Percentiles rank a stretch among this genome's conserved stretches.
These are phyloP conservation scores for Puntigrus tetrazona DNA, from an alignment of 2,113 vertebrate species.

Conservation along the genomic window DNA sequence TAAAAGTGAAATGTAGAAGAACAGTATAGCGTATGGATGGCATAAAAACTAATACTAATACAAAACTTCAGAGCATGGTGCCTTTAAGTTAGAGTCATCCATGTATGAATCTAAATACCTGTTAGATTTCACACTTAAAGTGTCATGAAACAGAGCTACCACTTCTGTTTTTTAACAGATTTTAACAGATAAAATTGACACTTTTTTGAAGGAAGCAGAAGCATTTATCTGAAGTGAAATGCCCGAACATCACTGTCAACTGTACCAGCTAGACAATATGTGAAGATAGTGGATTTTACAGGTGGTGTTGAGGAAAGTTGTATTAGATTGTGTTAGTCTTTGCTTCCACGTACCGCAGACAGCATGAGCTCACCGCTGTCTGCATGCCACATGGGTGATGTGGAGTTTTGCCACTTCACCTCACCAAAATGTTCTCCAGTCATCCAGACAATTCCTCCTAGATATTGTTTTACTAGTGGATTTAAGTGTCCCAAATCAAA, in stretches of 20 bases:
- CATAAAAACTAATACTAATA: neutral
- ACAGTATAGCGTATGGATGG: neutral
- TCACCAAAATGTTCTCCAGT: neutral
- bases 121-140: neutral
- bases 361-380: conserved; percentile 32
- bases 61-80: neutral
- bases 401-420: conserved; percentile 9
- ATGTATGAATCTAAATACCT: neutral
- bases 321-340: conserved; percentile 2
- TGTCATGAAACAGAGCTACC: neutral
- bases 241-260: neutral
- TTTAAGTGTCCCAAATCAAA: no score
- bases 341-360: conserved; percentile 7
- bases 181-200: neutral
- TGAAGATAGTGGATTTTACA: neutral
- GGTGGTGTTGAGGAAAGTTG: neutral
- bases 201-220: neutral
- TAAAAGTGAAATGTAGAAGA: neutral
- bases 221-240: neutral
- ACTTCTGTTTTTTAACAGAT: no score
- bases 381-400: conserved; percentile 34
- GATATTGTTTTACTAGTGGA: no score
- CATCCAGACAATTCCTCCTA: neutral
- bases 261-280: neutral
- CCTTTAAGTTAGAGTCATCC: neutral